Conservation (phyloP, 2,888 invertebrate species). For the Drosophila nigritarsus region DNA sequence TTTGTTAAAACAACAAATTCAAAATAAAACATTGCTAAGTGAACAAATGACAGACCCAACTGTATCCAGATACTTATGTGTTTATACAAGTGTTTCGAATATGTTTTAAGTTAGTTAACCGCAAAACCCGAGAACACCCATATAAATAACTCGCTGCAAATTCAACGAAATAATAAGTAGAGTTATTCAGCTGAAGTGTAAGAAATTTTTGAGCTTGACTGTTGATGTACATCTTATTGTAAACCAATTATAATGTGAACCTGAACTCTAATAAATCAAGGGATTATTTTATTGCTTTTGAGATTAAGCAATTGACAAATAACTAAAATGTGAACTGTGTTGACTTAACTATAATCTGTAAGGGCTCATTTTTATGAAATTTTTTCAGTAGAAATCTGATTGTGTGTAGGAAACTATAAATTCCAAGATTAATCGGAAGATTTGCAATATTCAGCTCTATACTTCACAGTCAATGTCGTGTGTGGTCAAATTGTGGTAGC, state of each 20-base stretch:
- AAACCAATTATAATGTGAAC: constrained; percentile 2
- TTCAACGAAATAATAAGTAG: background rate
- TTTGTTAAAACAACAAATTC: background rate
- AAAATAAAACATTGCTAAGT: background rate
- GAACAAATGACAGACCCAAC: no score
- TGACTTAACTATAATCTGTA: constrained; percentile 4
- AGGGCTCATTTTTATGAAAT: background rate
- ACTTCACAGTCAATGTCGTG: constrained; percentile 9
- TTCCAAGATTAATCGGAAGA: background rate
- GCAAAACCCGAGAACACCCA: no score
- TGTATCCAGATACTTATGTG: background rate
- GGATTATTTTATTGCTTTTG: background rate
- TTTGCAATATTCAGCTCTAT: background rate
- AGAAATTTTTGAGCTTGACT: background rate
- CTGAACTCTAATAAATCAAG: constrained; percentile 3
- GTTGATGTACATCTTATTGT: background rate
- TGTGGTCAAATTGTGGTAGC: constrained; percentile 30
- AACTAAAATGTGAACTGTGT: background rate
- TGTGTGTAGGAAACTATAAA: background rate
- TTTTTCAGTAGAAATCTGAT: constrained; percentile 11
- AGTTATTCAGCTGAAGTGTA: no score
- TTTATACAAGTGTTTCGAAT: constrained; percentile 14
- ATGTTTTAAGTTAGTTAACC: background rate
- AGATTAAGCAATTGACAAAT: background rate
- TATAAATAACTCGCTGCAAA: background rate